phyloP scores from a whole-genome alignment of 2,113 vertebrate species.

The Oncorhynchus masou region DNA sequence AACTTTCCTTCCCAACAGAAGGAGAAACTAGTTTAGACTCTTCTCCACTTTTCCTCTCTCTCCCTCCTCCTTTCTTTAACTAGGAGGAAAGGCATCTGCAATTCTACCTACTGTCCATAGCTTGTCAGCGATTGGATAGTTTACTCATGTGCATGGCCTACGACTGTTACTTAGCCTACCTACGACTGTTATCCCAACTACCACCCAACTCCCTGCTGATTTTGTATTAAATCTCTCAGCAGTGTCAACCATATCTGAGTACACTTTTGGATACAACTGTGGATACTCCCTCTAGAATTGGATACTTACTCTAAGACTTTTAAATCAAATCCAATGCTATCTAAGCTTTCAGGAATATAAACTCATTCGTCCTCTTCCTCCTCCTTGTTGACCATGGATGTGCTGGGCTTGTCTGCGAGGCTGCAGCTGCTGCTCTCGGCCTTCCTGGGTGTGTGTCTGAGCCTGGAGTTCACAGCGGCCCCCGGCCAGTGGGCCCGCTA shows the following conservation, averaged over 20 bases:
- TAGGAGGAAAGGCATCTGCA: slow-evolving; percentile 22
- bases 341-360: slow-evolving; percentile 62
- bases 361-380: slow-evolving; percentile 49
- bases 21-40: not conserved
- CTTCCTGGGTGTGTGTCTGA: slow-evolving; percentile 82
- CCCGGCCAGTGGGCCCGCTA: slow-evolving; percentile 97
- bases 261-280: slow-evolving; percentile 57
- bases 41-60: not conserved
- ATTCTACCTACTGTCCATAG: slow-evolving; percentile 22
- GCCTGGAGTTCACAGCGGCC: slow-evolving; percentile 91
- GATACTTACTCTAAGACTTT: slow-evolving; percentile 9
- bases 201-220: slow-evolving; percentile 50
- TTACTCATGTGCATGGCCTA: slow-evolving; percentile 53
- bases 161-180: slow-evolving; percentile 65
- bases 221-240: slow-evolving; percentile 51
- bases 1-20: not conserved
- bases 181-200: slow-evolving; percentile 67
- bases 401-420: slow-evolving; percentile 82
- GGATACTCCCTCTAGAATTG: slow-evolving; percentile 39
- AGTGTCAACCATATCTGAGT: slow-evolving; percentile 35
- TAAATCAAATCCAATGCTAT: slow-evolving; percentile 51
- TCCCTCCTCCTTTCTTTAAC: slow-evolving; percentile 14
- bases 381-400: slow-evolving; percentile 75
- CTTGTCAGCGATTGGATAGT: slow-evolving; percentile 39
- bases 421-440: slow-evolving; percentile 86